A percentile compares a stretch with the other conserved stretches of the same genome.
These are phyloP conservation scores for Cremastobaeus sp. DNA, from an alignment of 2,888 invertebrate species.

Conservation along the genomic window DNA sequence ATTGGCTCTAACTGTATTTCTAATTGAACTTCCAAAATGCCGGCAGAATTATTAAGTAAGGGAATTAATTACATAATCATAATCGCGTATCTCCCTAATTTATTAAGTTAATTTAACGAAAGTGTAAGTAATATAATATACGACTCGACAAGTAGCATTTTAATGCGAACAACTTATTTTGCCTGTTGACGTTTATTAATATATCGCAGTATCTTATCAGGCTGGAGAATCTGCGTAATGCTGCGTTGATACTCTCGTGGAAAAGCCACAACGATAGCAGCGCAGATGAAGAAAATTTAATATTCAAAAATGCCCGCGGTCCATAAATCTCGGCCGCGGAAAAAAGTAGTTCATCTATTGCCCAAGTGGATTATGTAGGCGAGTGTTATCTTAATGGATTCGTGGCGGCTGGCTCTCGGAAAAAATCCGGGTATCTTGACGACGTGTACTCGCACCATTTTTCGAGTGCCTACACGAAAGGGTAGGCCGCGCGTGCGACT, in stretches of 20 bases:
- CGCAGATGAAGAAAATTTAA: neutral
- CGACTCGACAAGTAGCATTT: slow-evolving; percentile 14
- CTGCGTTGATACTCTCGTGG: slow-evolving; percentile 7
- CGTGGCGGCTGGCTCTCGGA: slow-evolving; percentile 62
- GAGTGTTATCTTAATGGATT: slow-evolving; percentile 66
- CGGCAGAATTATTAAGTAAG: too few relatives aligned
- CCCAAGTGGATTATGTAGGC: slow-evolving; percentile 60
- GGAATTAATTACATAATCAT: too few relatives aligned
- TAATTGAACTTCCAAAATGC: too few relatives aligned
- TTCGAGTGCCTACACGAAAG: slow-evolving; percentile 64
- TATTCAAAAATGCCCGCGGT: slow-evolving; percentile 15
- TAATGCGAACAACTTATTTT: slow-evolving; percentile 20
- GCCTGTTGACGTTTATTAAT: slow-evolving; percentile 34
- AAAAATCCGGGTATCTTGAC: slow-evolving; percentile 65
- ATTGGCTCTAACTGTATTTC: too few relatives aligned
- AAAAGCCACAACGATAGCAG: neutral
- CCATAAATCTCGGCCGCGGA: slow-evolving; percentile 33
- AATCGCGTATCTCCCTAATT: neutral
- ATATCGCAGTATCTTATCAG: slow-evolving; percentile 19
- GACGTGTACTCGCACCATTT: slow-evolving; percentile 31
- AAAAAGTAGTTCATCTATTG: slow-evolving; percentile 50
- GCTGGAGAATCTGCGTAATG: slow-evolving; percentile 16
- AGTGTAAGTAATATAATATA: neutral
- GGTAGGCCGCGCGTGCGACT: slow-evolving; percentile 61
- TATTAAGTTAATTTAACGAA: neutral